Conservation (phyloP, 2,113 vertebrate species). For the Piaya cayana region DNA sequence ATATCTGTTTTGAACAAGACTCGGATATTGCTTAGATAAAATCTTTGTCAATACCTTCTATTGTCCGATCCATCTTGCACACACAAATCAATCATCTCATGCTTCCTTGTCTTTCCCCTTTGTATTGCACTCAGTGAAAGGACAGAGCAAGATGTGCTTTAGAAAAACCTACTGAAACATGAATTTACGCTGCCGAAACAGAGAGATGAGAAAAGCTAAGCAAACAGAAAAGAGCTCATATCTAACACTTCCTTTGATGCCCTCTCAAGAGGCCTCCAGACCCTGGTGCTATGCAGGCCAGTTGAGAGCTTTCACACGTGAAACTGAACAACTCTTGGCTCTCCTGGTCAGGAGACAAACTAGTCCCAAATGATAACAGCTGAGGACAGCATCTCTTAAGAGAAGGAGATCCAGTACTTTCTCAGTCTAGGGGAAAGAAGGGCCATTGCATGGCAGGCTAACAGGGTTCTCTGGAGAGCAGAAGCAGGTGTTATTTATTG, state of each 20-base stretch:
- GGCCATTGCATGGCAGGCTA: neutral
- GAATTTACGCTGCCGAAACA: neutral
- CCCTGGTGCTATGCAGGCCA: neutral
- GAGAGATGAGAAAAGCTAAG: neutral
- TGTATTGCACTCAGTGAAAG: neutral
- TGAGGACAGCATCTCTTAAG: neutral
- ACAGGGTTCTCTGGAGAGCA: neutral
- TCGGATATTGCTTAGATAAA: neutral
- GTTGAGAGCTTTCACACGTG: rapidly evolving
- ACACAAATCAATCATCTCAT: neutral
- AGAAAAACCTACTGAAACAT: neutral
- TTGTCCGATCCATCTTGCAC: neutral
- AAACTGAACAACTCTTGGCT: neutral
- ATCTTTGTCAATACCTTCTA: neutral
- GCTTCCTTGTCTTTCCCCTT: neutral
- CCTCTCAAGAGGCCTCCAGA: neutral
- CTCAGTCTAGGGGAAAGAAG: neutral
- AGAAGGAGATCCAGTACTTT: neutral
- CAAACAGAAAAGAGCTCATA: neutral
- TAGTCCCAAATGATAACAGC: neutral
- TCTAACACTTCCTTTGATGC: neutral
- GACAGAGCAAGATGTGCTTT: neutral
- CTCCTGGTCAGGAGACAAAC: rapidly evolving
- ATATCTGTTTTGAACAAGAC: neutral
- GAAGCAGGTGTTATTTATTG: neutral